Evolutionary conservation across 1,140 invertebrate species (phyloP), one percentile per base, ranked within the genome.

Genomic region (Conus betulinus): DNA sequence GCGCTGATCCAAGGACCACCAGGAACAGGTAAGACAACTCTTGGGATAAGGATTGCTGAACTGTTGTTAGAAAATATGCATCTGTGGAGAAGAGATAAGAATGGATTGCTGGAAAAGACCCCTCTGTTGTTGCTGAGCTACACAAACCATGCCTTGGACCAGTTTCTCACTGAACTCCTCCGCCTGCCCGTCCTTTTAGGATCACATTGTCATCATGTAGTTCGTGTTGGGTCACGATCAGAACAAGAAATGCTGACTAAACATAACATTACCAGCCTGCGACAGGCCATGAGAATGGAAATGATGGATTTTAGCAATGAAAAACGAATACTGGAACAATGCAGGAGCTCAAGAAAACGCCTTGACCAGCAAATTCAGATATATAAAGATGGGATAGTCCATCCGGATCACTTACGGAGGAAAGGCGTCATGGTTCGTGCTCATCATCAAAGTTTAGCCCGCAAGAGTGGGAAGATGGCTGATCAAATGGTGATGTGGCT

Each of bases 81-180:
- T n/a, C 27, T 92, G 15, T 94, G 93, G 93, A 81, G 84, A 25
- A 15, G 53, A n/a, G 71, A 76, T 5, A 25, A 82, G 15, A 89
- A 88, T 57, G 84, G 84, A 8, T 39, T 87, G 11, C 86, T 83
- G 7, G 53, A 25, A 17, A 63, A 79, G 51, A 88, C 88, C 3
- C 97, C 97, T 5, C 97, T 98, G 85, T 93, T 98, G 3, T 95
- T 98, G 15, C 96, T 98, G n/a, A 97, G 97, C 92, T 98, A 97
- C 90, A 98, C 97, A 0, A 98, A 98, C 93, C 97, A 98, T 94
- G 98, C 98, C 1, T 93, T 98, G 5, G 98, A 98, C 95, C 97
- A 98, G 92, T 98, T 98, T 95, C 94, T 98, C 17, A 96, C 97
- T 93, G 97, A 97, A 52, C 92, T 95, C 7, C 76, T 91, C 20